Base-by-base conservation (phyloP, 2,888 invertebrate species). In the Bombyx huttoni region DNA sequence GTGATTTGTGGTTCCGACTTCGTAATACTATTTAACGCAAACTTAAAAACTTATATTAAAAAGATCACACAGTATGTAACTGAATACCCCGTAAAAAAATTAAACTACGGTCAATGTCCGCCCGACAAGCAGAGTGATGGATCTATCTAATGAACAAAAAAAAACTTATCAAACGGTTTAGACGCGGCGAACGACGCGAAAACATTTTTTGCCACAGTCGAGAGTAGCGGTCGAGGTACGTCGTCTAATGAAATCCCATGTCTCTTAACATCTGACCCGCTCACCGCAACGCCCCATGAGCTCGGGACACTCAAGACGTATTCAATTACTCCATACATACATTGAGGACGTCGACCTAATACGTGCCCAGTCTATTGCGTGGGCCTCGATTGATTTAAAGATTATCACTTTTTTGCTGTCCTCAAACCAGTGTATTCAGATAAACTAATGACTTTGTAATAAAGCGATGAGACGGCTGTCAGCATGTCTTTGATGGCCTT, bases 61-160 rank as follows among this genome's bases (percentile, higher is more conserved):
- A 13, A 14, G 13, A 58, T 56, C 52, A 64, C 62, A 68, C 68
- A 66, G 70, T n/a, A n/a, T n/a, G n/a, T 71, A 75, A 73, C 66
- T 62, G 66, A 77, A 73, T 71, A 77, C 73, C 76, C 73, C 69
- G 12, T 24, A 74, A 82, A 80, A 78, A 84, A 73, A 73, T 68
- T 24, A 66, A 71, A 63, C 63, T 72, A 78, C 78, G 86, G 87
- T 88, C 87, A 86, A 84, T 64, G 88, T 75, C 81, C 87, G 67
- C 73, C 71, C 70, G 77, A 71, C 75, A 74, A 75, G 69, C 75
- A 64, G 76, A 62, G 70, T 72, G 73, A 73, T 75, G 73, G 78
- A 79, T 81, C 79, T 74, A 75, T 79, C 79, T 78, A 80, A 75
- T 77, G 74, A 74, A 75, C 73, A 75, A 75, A 79, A 78, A 81